A percentile compares a stretch with the other conserved stretches of the same genome.
Conservation (phyloP, 2,113 vertebrate species). For the Anarrhichthys ocellatus region DNA sequence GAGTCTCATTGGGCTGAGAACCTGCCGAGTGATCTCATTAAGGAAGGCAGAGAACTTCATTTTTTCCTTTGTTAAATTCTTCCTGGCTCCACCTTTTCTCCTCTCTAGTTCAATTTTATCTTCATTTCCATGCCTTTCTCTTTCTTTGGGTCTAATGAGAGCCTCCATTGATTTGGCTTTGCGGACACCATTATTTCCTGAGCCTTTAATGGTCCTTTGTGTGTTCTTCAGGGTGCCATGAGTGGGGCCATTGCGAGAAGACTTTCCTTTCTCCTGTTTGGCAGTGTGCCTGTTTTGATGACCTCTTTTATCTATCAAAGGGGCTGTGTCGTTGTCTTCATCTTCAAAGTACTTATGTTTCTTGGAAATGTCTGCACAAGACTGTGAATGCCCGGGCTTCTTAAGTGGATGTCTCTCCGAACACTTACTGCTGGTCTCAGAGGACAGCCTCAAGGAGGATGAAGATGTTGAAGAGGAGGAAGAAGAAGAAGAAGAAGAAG, state of each 20-base stretch:
- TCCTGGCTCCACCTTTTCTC: constrained; percentile 66
- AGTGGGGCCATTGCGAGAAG: constrained; percentile 6
- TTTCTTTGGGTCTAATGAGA: constrained; percentile 62
- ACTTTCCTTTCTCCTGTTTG: constrained; percentile 44
- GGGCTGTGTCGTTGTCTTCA: constrained; percentile 59
- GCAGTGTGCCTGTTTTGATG: constrained; percentile 36
- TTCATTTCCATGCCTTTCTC: constrained; percentile 40
- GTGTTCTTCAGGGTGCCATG: constrained; percentile 63
- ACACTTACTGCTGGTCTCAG: constrained; percentile 70
- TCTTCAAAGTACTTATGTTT: constrained; percentile 70
- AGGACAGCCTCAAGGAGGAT: constrained; percentile 74
- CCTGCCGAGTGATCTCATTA: constrained; percentile 87
- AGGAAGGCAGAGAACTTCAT: constrained; percentile 86
- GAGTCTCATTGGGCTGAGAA: constrained; percentile 86
- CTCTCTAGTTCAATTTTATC: constrained; percentile 63
- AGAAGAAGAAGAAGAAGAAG: constrained; percentile 48
- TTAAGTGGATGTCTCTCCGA: constrained; percentile 27
- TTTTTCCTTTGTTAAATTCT: constrained; percentile 83
- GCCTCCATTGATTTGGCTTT: constrained; percentile 86
- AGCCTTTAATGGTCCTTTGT: not conserved
- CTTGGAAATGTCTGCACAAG: constrained; percentile 79
- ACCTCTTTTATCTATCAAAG: constrained; percentile 61
- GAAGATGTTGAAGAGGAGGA: constrained; percentile 66
- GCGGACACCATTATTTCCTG: constrained; percentile 64
- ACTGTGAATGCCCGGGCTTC: constrained; percentile 78